Base-by-base conservation (phyloP, 2,113 vertebrate genomes). In the Albula goreensis region DNA sequence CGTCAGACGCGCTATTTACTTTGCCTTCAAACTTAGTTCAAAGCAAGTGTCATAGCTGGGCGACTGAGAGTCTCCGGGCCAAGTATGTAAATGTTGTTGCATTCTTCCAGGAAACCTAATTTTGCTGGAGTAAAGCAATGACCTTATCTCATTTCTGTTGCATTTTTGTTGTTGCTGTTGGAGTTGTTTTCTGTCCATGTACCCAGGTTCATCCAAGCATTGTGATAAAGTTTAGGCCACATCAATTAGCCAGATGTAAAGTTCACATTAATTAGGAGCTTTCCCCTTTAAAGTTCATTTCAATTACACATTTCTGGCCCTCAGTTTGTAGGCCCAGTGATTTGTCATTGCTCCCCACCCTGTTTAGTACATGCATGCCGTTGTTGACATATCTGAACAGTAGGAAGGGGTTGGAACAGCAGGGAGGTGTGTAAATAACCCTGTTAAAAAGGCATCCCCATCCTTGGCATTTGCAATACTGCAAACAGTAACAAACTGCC, bases 231-330 rank as follows among this genome's bases (percentile, higher is more conserved):
- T 96, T 95, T 94, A 95, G 92, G 91, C 92, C 88, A 88, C 90
- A 95, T 96, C 94, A 96, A 93, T 96, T 96, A 93, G 94, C 94
- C 94, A 91, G 91, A 95, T 87, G 91, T 93, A 96, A 97, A 98
- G 94, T 97, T 97, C 96, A 97, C 91, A 92, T 96, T 97, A 97
- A 97, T 97, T 97, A 97, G 93, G 91, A 94, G 85, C 91, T 88
- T 93, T 92, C 92, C 91, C 92, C 90, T 91, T 90, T 95, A 97
- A 98, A 98, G 96, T 98, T 98, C 97, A 97, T 96, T 96, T 97
- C 96, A 97, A 97, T 98, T 97, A 97, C 93, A 94, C 93, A 94
- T 94, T 95, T 92, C 93, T 92, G 93, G 93, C 95, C 93, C 93
- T 93, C 91, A 94, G 91, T 92, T 88, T 12, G 82, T 91, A 93